These are phyloP conservation scores for Eubucco bourcierii DNA, from an alignment of 2,113 vertebrate species.

Conservation along the genomic window DNA sequence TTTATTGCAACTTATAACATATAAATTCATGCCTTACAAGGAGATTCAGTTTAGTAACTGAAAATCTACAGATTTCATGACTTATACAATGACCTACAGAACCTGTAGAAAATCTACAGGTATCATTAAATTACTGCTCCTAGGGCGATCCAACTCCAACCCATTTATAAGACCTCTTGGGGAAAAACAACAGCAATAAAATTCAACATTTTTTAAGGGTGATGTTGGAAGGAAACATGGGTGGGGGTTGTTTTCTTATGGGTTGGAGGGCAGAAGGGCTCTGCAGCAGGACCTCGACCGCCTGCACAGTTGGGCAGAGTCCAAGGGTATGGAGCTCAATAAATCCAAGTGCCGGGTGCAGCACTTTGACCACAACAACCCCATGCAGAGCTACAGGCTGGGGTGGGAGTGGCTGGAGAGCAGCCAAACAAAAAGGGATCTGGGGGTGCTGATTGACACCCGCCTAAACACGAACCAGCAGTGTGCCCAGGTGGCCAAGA, in stretches of 20 bases:
- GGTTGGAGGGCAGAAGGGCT: no score
- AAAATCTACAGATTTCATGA: background rate
- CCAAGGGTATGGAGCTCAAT: no score
- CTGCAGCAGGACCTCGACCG: no score
- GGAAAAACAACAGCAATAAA: background rate
- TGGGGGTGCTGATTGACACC: no score
- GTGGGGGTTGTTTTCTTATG: accelerated
- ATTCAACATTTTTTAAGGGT: background rate
- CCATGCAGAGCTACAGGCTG: no score
- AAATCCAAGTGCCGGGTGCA: no score
- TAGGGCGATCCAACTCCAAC: background rate
- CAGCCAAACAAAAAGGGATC: no score
- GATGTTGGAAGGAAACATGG: background rate
- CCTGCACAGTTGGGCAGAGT: no score
- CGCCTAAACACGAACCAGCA: no score
- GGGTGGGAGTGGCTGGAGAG: no score
- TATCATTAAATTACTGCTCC: background rate
- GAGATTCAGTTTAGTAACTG: background rate
- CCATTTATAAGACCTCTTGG: background rate
- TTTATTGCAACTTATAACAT: background rate
- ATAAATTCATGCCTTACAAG: background rate
- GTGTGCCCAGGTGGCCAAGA: no score
- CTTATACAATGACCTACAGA: background rate
- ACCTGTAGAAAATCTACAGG: background rate
- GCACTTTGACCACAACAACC: no score